A percentile compares a stretch with the other conserved stretches of the same genome.
phyloP scores from a whole-genome alignment of 2,113 vertebrate species.

The Neolamprologus falcicula region DNA sequence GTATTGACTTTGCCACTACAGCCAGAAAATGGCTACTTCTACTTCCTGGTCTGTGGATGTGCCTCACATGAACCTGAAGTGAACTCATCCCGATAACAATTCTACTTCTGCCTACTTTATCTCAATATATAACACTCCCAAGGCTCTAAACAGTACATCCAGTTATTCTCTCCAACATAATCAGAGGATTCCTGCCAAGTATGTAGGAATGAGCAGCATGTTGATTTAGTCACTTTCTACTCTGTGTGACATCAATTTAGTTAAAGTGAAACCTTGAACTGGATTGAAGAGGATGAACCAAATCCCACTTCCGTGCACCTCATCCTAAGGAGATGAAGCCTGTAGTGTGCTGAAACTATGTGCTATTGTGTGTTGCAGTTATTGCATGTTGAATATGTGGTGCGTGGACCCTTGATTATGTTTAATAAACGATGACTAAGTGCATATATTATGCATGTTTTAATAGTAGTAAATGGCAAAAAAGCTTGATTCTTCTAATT shows the following conservation, averaged over 20 bases:
- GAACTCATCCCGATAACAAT: not conserved
- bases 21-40: constrained; percentile 2
- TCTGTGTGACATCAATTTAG: not conserved
- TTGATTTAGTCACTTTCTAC: not conserved
- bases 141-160: not conserved
- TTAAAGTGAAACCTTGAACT: not conserved
- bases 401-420: not conserved
- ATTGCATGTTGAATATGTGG: not conserved
- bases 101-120: not conserved
- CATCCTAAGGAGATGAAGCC: not conserved
- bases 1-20: not conserved
- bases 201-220: not conserved
- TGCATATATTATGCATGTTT: not conserved
- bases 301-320: not conserved
- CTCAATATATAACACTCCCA: not conserved
- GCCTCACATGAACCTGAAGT: not conserved
- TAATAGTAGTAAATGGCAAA: not conserved
- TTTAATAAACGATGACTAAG: not conserved
- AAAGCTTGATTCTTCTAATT: not conserved
- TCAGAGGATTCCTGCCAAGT: not conserved
- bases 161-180: not conserved
- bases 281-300: not conserved
- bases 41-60: not conserved
- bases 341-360: not conserved
- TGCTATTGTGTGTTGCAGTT: not conserved